Base-by-base conservation (phyloP, 2,888 invertebrate species). In the Drosophila birchii region DNA sequence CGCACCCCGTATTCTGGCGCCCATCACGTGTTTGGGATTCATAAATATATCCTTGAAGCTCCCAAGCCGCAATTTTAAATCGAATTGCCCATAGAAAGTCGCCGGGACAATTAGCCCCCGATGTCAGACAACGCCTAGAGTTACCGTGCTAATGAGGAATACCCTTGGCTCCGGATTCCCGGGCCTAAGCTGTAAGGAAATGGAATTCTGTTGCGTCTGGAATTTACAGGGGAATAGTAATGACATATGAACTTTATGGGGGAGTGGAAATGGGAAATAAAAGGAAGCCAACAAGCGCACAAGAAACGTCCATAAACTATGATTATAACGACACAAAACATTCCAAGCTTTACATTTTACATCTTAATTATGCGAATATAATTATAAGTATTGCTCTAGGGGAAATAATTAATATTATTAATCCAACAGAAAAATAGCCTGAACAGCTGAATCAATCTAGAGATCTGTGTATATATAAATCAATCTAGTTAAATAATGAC, bases 41-140 rank as follows among this genome's bases (percentile, higher is more conserved):
- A 85, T 85, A 85, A 85, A 85, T 88, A 84, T 84, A 66, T 66
- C 53, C 79, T 63, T 55, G 44, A 64, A 67, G 75, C 44, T 64
- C 76, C 78, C 71, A 71, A 57, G 77, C 56, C 78, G 68, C 62
- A 78, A 81, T 85, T 86, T 88, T 86, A 85, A 85, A 85, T 85
- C 84, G 89, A 86, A 86, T 80, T 72, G 78, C 79, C 67, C 80
- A 70, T 80, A 70, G 71, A 67, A 39, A 49, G 53, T 57, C 29
- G 36, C 29, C 44, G 38, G 53, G 77, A 80, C 83, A 84, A 84
- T 84, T 84, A 84, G 86, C 81, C 67, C 74, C 68, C 71, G 68
- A 74, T 41, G 67, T 47, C 67, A 86, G 88, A 83, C 83, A 86
- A 88, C 83, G 86, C 88, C 83, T 80, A 79, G 63, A 82, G 70